Base-by-base conservation (phyloP, 1,140 invertebrate genomes). In the Drosophila pseudoobscura region DNA sequence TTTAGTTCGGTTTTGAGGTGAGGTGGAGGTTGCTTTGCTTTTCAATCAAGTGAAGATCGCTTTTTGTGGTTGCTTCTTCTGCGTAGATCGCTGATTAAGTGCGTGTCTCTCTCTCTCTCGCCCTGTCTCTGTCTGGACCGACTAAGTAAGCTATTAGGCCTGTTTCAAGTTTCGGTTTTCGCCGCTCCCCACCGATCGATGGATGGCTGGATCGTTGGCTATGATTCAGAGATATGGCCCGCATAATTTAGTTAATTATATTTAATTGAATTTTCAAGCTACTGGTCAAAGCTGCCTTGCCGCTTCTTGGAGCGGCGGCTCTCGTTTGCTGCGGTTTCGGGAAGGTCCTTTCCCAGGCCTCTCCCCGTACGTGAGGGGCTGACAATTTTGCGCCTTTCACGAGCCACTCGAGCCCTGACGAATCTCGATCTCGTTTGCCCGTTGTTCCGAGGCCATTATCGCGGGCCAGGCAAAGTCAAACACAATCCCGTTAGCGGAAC, bases 181-280 rank as follows among this genome's bases (percentile, higher is more conserved):
- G 66, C 35, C 46, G 45, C 46, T 53, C n/a, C 20, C 26, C 41
- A 35, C 9, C 9, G 31, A 35, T 35, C 9, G 31, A 31, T 31
- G 29, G 29, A 29, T 29, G 6, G 29, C 58, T 69, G 71, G 29
- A 35, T 35, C 31, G 31, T 61, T 69, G 69, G 87, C 82, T 87
- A 82, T 90, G 82, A 82, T 69, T 65, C 45, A n/a, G n/a, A 49
- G 64, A 71, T 26, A 76, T 75, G 70, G 49, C 78, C 76, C 66
- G 82, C 79, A 90, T 88, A 88, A 89, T 90, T 90, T 90, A 78
- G 56, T 90, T 90, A 90, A 90, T 90, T 90, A 90, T 87, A 83
- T 83, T 90, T 90, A 90, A 90, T 90, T 90, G 82, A 75, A 83
- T 71, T 68, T 77, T 69, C 85, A 74, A 77, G 87, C 87, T 90